Percentiles rank a stretch among this genome's conserved stretches.
Evolutionary conservation across 2,797 vertebrate species (phyloP).

Genomic region (Danio aesculapii): DNA sequence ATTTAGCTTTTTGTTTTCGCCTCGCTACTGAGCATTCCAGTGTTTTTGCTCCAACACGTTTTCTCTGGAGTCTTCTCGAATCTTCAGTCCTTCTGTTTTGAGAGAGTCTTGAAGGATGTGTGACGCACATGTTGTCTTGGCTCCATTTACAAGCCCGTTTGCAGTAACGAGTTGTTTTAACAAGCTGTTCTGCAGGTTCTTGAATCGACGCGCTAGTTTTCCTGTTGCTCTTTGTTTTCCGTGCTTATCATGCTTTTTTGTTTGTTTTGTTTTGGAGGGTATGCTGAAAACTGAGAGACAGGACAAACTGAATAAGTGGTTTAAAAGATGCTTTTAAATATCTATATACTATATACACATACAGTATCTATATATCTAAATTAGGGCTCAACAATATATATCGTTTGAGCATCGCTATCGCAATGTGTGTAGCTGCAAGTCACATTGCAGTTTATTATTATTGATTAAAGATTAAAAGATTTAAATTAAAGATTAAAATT

Average conservation of each 20-base stretch:
- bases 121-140: constrained; percentile 25
- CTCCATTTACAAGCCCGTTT: neutral
- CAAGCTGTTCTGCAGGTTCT: constrained; percentile 31
- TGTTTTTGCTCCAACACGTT: neutral
- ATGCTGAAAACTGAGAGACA: neutral
- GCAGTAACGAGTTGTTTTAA: constrained; percentile 12
- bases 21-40: neutral
- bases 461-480: too few species aligned
- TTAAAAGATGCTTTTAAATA: neutral
- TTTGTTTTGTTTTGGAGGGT: neutral
- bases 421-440: too few species aligned
- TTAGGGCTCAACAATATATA: too few species aligned
- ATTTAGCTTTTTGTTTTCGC: neutral
- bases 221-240: constrained; percentile 4
- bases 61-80: neutral
- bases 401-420: too few species aligned
- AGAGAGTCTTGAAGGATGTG: constrained; percentile 23
- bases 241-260: neutral
- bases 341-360: too few species aligned
- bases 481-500: too few species aligned
- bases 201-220: constrained; percentile 16
- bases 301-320: neutral
- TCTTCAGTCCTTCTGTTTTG: constrained; percentile 2
- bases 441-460: too few species aligned
- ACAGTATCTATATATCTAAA: too few species aligned